phyloP scores from a whole-genome alignment of 1,140 invertebrate genomes.

The Gonioctena quinquepunctata region DNA sequence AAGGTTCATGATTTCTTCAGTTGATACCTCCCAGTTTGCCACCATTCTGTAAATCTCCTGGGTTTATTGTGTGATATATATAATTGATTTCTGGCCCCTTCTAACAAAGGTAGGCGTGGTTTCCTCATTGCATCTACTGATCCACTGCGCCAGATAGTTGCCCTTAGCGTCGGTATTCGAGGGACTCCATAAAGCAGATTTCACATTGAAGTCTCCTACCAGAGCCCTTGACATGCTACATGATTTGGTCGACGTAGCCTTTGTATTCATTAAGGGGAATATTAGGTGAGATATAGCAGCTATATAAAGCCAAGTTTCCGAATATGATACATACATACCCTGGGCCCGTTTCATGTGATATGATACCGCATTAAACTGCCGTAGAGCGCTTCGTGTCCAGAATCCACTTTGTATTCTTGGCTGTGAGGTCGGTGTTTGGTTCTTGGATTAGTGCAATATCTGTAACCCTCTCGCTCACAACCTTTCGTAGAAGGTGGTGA shows the following conservation, averaged over 20 bases:
- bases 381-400: neutral
- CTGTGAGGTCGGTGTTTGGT: neutral
- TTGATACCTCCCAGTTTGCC: neutral
- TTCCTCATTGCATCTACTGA: neutral
- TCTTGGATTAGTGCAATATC: neutral
- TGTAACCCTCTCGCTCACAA: neutral
- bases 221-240: neutral
- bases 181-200: conserved; percentile 16
- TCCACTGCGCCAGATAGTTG: conserved; percentile 15
- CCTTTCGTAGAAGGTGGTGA: neutral
- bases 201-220: conserved; percentile 15
- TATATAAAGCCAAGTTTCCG: neutral
- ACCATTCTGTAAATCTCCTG: neutral
- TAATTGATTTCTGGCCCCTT: neutral
- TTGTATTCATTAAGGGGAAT: neutral
- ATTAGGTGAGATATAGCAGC: neutral
- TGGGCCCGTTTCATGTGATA: neutral
- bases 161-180: conserved; percentile 13
- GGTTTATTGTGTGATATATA: neutral
- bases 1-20: neutral
- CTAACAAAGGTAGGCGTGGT: conserved; percentile 2
- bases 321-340: neutral
- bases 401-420: neutral
- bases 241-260: neutral
- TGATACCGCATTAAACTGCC: neutral